Evolutionary conservation across 2,113 vertebrate genomes (phyloP).

Genomic region (Pardalotus punctatus): DNA sequence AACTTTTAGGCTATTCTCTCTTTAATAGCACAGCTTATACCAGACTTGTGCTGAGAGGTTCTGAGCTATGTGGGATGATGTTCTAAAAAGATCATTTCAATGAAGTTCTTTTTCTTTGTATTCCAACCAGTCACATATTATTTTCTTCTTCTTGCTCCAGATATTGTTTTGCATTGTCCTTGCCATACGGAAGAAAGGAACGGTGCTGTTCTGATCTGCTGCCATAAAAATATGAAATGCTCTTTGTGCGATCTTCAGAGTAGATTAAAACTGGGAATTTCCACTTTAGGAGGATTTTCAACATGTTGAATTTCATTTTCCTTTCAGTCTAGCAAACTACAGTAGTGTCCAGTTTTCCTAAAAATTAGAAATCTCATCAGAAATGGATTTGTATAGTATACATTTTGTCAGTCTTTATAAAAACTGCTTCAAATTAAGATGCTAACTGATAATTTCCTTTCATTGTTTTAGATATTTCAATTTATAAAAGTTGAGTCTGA

Average conservation of each 20-base stretch:
- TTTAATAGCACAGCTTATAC: neutral
- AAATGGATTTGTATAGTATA: neutral
- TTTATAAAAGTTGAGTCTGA: no score
- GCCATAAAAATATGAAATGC: neutral
- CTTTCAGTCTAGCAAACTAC: neutral
- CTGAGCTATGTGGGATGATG: neutral
- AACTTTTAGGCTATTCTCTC: neutral
- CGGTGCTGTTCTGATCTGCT: neutral
- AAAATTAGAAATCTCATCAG: neutral
- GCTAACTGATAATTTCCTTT: neutral
- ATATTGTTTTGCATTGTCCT: constrained; percentile 1
- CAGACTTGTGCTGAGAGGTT: neutral
- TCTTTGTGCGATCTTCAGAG: neutral
- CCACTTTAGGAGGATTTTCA: neutral
- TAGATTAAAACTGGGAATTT: neutral
- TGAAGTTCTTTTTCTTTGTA: neutral
- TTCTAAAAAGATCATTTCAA: neutral
- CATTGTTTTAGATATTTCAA: neutral
- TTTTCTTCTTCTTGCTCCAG: neutral
- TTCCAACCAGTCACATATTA: neutral
- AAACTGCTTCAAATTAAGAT: neutral
- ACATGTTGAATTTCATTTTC: neutral
- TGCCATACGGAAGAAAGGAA: neutral
- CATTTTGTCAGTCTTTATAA: neutral
- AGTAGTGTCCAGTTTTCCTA: neutral